These are phyloP conservation scores for Parthenolecanium corni DNA, from an alignment of 2,888 invertebrate genomes.

Conservation along the genomic window DNA sequence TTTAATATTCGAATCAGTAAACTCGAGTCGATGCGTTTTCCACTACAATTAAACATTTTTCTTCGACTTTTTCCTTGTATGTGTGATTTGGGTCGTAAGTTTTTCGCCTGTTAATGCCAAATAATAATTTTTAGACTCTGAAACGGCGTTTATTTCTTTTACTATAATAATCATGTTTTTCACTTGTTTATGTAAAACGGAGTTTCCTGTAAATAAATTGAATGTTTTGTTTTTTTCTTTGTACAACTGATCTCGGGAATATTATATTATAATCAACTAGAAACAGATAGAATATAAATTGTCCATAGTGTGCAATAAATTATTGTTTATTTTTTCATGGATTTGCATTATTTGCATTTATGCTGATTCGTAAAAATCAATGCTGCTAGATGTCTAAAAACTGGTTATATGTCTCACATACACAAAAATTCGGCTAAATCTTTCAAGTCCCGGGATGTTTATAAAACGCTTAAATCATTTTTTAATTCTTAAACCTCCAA, in stretches of 20 bases:
- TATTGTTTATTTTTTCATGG: constrained; percentile 17
- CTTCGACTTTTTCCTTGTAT: background rate
- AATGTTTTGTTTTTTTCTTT: constrained; percentile 1
- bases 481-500: no score
- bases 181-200: background rate
- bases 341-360: no score
- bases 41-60: background rate
- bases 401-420: no score
- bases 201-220: constrained; percentile 2
- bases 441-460: no score
- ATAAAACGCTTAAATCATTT: no score
- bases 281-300: constrained; percentile 11
- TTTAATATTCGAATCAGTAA: no score
- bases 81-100: constrained; percentile 2
- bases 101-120: background rate
- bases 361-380: no score
- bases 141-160: background rate
- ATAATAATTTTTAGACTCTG: background rate
- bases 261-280: background rate
- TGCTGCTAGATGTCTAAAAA: no score
- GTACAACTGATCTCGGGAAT: constrained; percentile 26
- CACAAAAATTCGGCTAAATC: no score
- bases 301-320: constrained; percentile 27
- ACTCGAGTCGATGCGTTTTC: no score
- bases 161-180: background rate